Conservation (phyloP, 2,888 invertebrate species). For the Erebia epiphron region DNA sequence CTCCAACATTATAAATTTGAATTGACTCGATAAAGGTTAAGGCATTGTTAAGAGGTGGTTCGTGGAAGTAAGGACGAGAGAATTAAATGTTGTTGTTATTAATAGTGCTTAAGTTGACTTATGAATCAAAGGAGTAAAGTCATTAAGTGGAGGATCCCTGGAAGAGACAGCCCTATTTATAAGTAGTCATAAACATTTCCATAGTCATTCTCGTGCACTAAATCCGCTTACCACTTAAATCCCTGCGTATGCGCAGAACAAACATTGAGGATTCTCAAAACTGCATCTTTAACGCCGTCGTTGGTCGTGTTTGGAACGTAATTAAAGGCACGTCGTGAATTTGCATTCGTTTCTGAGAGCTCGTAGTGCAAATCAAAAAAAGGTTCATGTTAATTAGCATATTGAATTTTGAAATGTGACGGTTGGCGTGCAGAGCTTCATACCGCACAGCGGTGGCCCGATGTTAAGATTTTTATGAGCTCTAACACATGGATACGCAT, state of each 20-base stretch:
- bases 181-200: constrained; percentile 61
- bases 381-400: constrained; percentile 79
- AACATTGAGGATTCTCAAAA: constrained; percentile 73
- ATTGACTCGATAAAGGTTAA: constrained; percentile 42
- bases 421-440: constrained; percentile 72
- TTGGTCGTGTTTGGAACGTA: constrained; percentile 76
- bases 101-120: constrained; percentile 29
- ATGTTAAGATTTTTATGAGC: constrained; percentile 62
- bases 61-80: constrained; percentile 51
- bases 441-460: constrained; percentile 76
- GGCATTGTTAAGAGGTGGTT: constrained; percentile 54
- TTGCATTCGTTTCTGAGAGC: constrained; percentile 80
- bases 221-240: constrained; percentile 73
- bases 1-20: constrained; percentile 59
- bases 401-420: constrained; percentile 82
- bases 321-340: constrained; percentile 76
- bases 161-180: constrained; percentile 42
- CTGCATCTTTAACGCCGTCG: constrained; percentile 75
- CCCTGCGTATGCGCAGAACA: constrained; percentile 55
- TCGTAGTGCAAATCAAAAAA: constrained; percentile 75
- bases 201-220: constrained; percentile 63
- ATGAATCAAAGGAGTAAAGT: constrained; percentile 9
- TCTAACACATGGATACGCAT: constrained; percentile 59
- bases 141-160: constrained; percentile 15
- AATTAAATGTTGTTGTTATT: constrained; percentile 38